Conservation (phyloP, 1,140 invertebrate genomes). For the Augochlora pura region DNA sequence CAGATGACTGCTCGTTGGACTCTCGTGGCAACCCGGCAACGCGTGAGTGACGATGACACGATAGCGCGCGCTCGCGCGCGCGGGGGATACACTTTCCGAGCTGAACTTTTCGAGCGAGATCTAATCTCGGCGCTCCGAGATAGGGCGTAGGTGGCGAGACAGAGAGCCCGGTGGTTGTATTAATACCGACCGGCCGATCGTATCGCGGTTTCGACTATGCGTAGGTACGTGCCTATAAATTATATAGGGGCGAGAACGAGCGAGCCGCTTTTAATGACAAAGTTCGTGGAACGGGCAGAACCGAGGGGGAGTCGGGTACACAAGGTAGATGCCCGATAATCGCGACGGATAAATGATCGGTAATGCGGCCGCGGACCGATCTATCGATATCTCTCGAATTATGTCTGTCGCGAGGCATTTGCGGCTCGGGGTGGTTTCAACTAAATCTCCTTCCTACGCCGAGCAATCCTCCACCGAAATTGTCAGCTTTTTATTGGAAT, state of each 20-base stretch:
- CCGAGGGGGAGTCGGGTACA: background rate
- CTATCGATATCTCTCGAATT: background rate
- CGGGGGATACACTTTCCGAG: slow-evolving; percentile 39
- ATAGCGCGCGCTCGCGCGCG: no score
- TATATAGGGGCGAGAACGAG: slow-evolving; percentile 45
- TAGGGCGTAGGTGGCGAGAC: slow-evolving; percentile 37
- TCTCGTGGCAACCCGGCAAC: background rate
- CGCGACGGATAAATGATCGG: background rate
- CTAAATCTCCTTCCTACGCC: no score
- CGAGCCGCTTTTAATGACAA: slow-evolving; percentile 35
- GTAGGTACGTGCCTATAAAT: slow-evolving; percentile 48
- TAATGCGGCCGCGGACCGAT: background rate
- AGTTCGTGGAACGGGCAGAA: slow-evolving; percentile 24
- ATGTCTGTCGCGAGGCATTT: no score
- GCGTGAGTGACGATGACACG: slow-evolving; percentile 39
- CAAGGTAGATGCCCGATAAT: slow-evolving; percentile 20
- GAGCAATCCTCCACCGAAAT: no score
- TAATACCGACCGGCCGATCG: slow-evolving; percentile 41
- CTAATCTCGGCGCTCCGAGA: slow-evolving; percentile 32
- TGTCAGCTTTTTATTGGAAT: no score
- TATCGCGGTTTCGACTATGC: slow-evolving; percentile 47
- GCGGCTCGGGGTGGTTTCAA: no score
- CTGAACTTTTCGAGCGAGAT: slow-evolving; percentile 47
- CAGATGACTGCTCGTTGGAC: background rate
- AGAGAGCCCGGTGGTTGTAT: slow-evolving; percentile 26